A percentile compares a stretch with the other conserved stretches of the same genome.
phyloP scores from a whole-genome alignment of 2,888 invertebrate genomes.

The Dolomedes plantarius region DNA sequence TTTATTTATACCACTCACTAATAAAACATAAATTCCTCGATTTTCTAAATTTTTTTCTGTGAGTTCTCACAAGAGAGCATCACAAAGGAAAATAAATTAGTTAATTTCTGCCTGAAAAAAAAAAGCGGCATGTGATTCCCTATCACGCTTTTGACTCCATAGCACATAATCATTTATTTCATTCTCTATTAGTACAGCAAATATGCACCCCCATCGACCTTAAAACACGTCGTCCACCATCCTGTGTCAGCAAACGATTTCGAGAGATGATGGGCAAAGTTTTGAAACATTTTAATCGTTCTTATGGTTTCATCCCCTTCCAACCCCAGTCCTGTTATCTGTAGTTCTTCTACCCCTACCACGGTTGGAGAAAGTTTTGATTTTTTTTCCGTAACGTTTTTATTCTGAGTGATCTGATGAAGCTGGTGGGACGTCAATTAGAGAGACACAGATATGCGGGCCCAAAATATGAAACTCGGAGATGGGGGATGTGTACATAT shows the following conservation, averaged over 20 bases:
- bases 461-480: slow-evolving; percentile 16
- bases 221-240: background rate
- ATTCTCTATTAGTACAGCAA: background rate
- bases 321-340: background rate
- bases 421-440: slow-evolving; percentile 65
- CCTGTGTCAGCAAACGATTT: slow-evolving; percentile 1
- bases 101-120: too few relatives aligned
- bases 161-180: too few relatives aligned
- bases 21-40: too few relatives aligned
- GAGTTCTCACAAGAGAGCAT: too few relatives aligned
- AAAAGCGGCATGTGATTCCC: too few relatives aligned
- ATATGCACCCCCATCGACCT: too few relatives aligned
- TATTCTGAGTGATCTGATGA: slow-evolving; percentile 30
- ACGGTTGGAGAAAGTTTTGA: slow-evolving; percentile 4
- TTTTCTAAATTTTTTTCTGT: too few relatives aligned
- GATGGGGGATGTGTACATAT: slow-evolving; percentile 19
- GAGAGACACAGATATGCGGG: slow-evolving; percentile 50
- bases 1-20: too few relatives aligned
- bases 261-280: slow-evolving; percentile 1
- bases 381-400: background rate
- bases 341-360: background rate
- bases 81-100: too few relatives aligned
- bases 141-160: too few relatives aligned
- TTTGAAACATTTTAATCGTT: slow-evolving; percentile 23
- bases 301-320: slow-evolving; percentile 15